phyloP scores from a whole-genome alignment of 2,888 invertebrate genomes.

The Nomada goodeniana region DNA sequence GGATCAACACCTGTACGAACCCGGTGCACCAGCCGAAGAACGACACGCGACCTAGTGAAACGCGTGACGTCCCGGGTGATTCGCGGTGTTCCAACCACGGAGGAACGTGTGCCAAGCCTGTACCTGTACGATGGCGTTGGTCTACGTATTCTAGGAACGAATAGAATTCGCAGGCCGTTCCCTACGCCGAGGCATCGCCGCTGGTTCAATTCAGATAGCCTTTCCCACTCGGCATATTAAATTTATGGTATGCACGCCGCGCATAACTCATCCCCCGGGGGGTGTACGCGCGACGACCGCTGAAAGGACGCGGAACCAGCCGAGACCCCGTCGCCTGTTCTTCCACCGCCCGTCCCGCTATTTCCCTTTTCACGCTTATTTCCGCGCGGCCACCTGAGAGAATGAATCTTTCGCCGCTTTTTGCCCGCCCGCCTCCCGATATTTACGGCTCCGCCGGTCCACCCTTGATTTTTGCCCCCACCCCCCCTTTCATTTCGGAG shows the following conservation, averaged over 20 bases:
- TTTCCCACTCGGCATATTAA: constrained; percentile 82
- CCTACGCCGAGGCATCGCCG: constrained; percentile 61
- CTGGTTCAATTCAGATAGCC: constrained; percentile 81
- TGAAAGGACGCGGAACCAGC: constrained; percentile 53
- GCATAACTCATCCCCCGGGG: constrained; percentile 75
- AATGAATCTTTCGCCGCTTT: constrained; percentile 53
- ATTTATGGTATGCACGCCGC: constrained; percentile 81
- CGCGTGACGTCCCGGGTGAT: constrained; percentile 12
- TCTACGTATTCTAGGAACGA: constrained; percentile 71
- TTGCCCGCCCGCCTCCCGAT: constrained; percentile 27
- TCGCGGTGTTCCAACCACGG: constrained; percentile 37
- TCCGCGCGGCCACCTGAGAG: constrained; percentile 46
- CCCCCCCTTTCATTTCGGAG: too few species aligned
- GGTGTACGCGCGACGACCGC: constrained; percentile 52
- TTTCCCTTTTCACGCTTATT: constrained; percentile 49
- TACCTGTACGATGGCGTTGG: constrained; percentile 26
- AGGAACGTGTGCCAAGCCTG: constrained; percentile 46
- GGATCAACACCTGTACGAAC: too few species aligned
- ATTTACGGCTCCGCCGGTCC: constrained; percentile 46
- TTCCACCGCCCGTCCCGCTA: constrained; percentile 11
- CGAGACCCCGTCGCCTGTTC: constrained; percentile 35
- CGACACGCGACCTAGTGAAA: constrained; percentile 21
- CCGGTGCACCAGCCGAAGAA: constrained; percentile 27
- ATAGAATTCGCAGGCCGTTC: constrained; percentile 74
- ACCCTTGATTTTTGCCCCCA: constrained; percentile 32